A percentile compares a stretch with the other conserved stretches of the same genome.
Evolutionary conservation across 2,797 vertebrate species (phyloP).

Genomic region (Poecilia velifera): DNA sequence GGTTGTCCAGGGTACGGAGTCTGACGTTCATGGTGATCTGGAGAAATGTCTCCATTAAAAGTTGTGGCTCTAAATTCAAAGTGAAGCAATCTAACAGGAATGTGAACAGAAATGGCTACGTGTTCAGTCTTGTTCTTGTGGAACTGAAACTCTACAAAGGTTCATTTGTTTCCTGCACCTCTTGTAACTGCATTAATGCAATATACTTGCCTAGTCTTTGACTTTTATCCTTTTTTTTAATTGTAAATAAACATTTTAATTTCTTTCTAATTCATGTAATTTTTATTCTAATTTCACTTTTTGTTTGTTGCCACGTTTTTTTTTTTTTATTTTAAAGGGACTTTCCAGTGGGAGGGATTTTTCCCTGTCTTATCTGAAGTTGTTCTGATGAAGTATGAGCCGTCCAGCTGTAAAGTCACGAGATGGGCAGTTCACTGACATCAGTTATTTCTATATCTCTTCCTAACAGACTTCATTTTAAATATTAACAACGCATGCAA

Average conservation of each 20-base stretch:
- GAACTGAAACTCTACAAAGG: background rate
- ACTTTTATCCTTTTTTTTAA: slow-evolving; percentile 32
- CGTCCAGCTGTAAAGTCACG: background rate
- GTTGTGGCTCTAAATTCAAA: slow-evolving; percentile 4
- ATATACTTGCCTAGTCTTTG: background rate
- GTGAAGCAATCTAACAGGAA: background rate
- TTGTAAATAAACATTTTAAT: slow-evolving; percentile 82
- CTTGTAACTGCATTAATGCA: slow-evolving; percentile 10
- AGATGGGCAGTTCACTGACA: background rate
- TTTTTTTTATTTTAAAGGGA: slow-evolving; percentile 16
- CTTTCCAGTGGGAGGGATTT: slow-evolving; percentile 51
- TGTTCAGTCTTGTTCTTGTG: background rate
- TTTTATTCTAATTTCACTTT: background rate
- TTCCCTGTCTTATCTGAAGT: slow-evolving; percentile 38
- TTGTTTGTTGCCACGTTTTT: background rate
- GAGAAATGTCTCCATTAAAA: background rate
- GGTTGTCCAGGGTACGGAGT: slow-evolving; percentile 72
- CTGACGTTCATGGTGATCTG: slow-evolving; percentile 25
- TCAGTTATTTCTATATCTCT: background rate
- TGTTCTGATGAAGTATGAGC: slow-evolving; percentile 21
- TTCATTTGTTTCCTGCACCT: background rate
- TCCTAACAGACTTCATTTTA: background rate
- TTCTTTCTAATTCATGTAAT: slow-evolving; percentile 21
- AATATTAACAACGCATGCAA: background rate
- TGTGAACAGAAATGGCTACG: background rate